These are phyloP conservation scores for Bombus impatiens DNA, from an alignment of 1,140 invertebrate species.

Conservation along the genomic window DNA sequence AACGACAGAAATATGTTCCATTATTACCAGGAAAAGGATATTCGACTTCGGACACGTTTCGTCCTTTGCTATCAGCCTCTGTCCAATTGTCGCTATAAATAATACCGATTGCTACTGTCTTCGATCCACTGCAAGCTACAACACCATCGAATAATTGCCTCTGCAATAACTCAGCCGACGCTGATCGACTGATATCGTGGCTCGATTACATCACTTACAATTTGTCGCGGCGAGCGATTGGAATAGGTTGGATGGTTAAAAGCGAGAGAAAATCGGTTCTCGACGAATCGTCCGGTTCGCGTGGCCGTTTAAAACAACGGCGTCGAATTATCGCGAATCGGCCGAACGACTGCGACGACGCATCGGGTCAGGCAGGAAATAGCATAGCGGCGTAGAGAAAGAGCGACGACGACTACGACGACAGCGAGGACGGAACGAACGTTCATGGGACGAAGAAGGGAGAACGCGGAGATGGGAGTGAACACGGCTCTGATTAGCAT, in stretches of 20 bases:
- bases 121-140: neutral
- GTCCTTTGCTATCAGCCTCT: neutral
- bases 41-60: neutral
- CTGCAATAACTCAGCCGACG: neutral
- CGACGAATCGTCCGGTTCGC: neutral
- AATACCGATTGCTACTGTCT: neutral
- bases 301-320: constrained; percentile 13
- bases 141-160: neutral
- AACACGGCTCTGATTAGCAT: constrained; percentile 75
- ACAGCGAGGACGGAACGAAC: constrained; percentile 14
- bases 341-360: constrained; percentile 32
- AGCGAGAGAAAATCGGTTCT: neutral
- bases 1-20: neutral
- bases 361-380: constrained; percentile 52
- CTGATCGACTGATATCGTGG: neutral
- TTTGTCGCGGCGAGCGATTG: neutral
- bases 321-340: constrained; percentile 41
- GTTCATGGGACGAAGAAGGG: constrained; percentile 24
- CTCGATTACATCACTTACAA: neutral
- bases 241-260: neutral
- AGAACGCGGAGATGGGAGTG: constrained; percentile 60
- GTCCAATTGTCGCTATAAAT: neutral
- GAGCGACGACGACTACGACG: neutral
- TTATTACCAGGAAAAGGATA: neutral
- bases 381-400: constrained; percentile 30